Evolutionary conservation across 2,888 invertebrate species (phyloP), one percentile per base, ranked within the genome.

Genomic region (Caenorhabditis sp.): DNA sequence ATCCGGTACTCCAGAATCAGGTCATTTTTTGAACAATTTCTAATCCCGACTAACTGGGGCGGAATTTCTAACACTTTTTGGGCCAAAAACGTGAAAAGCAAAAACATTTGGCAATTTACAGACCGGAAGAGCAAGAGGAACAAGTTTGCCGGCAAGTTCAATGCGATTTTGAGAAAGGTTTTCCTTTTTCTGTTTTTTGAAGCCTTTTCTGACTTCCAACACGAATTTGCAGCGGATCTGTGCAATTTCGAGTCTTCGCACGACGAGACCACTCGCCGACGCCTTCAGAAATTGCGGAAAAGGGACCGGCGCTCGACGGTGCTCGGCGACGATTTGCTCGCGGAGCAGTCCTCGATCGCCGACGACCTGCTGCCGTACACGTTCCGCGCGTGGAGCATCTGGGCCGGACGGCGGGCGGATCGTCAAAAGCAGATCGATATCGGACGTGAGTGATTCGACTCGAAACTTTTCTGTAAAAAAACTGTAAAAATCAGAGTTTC

Each of bases 341-440:
- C 53, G 8, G 71, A 77, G 22, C 45, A 39, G 9, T 48, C 65
- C 2, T 52, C 9, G 17, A 59, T 76, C 9, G 52, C 75, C 2
- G 65, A 70, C 17, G 74, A 68, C n/a, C 26, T 71, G 1, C 68
- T 73, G n/a, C 70, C 71, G 45, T 76, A 73, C 61, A 79, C 81
- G 5, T 80, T 83, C 27, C 50, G 86, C 41, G 79, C 85, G n/a
- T 86, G 86, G 86, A 81, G 83, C 68, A 85, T 85, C 55, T 86
- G 86, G 86, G 75, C 80, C 20, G 86, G 86, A 32, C 46, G 80
- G n/a, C 70, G 78, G 45, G 72, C 79, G 1, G 73, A 77, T 9
- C 45, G 59, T 6, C 55, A 80, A 20, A 81, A 78, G 8, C 79
- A 82, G 37, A 85, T 86, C 39, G 84, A 85, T 48, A 75, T 79